Conservation (phyloP, 2,888 invertebrate species). For the Epinotia demarniana region DNA sequence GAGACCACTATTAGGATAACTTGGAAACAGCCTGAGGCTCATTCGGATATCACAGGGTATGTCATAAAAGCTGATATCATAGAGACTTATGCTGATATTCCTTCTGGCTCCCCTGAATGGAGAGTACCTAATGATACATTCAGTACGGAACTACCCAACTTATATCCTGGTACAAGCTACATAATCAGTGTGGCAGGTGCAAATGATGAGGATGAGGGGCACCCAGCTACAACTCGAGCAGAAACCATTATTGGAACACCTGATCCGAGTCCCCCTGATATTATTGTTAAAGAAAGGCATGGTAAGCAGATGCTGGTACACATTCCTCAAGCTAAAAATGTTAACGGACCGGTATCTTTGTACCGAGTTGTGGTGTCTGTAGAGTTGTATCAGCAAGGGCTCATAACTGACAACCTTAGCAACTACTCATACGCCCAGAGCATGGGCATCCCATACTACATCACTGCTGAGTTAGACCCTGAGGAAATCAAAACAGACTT, state of each 20-base stretch:
- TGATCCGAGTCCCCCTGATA: conserved; percentile 88
- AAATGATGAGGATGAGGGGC: conserved; percentile 85
- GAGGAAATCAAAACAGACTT: conserved; percentile 87
- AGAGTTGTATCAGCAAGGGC: conserved; percentile 86
- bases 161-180: conserved; percentile 91
- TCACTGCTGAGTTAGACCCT: conserved; percentile 91
- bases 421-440: conserved; percentile 87
- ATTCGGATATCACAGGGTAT: conserved; percentile 82
- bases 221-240: conserved; percentile 80
- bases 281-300: conserved; percentile 86
- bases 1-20: conserved; percentile 86
- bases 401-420: conserved; percentile 85
- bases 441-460: conserved; percentile 90
- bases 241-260: conserved; percentile 90
- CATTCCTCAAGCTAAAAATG: conserved; percentile 88
- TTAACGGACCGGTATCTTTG: conserved; percentile 90
- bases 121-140: conserved; percentile 85
- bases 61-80: conserved; percentile 82
- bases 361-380: conserved; percentile 91
- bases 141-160: conserved; percentile 83
- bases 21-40: conserved; percentile 85
- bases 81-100: conserved; percentile 84
- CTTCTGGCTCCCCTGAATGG: conserved; percentile 82
- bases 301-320: conserved; percentile 87
- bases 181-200: conserved; percentile 89